Evolutionary conservation across 37 sponge, comb jelly and placozoan species (phyloP).

Genomic region (Axinella damicornis): DNA sequence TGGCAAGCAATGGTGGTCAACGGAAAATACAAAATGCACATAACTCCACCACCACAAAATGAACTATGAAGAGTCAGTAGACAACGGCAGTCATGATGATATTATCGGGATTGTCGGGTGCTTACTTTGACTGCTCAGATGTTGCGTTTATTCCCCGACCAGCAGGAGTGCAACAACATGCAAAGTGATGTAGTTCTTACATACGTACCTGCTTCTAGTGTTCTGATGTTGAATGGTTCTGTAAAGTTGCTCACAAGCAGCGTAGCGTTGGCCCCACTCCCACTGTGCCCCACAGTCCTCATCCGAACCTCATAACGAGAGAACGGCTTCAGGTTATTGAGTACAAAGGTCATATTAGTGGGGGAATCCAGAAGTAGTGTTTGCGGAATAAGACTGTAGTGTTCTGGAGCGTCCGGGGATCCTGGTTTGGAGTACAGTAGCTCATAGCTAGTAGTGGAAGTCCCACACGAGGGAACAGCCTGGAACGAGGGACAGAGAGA

Average conservation of each 20-base stretch:
- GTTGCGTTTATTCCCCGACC: too few species aligned
- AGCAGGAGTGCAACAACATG: too few species aligned
- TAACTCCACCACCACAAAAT: too few species aligned
- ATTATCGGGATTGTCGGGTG: too few species aligned
- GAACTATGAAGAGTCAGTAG: too few species aligned
- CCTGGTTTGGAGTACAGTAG: background rate
- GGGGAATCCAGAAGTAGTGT: background rate
- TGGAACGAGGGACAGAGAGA: background rate
- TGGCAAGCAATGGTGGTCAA: too few species aligned
- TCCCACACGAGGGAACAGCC: constrained; percentile 2
- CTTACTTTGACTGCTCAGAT: too few species aligned
- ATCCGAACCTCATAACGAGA: constrained; percentile 9
- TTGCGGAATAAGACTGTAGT: background rate
- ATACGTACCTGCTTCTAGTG: background rate
- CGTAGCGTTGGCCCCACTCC: background rate
- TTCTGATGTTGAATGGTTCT: background rate
- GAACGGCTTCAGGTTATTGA: background rate
- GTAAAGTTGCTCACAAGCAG: constrained; percentile 17
- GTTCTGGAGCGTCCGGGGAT: background rate
- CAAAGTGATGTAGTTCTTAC: too few species aligned
- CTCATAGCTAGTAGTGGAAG: background rate
- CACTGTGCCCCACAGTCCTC: background rate
- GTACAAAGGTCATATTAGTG: background rate
- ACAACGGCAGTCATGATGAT: too few species aligned
- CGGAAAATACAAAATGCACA: too few species aligned